Evolutionary conservation across 2,797 vertebrate species (phyloP), one percentile per base, ranked within the genome.

Genomic region (Lacerta viridis): DNA sequence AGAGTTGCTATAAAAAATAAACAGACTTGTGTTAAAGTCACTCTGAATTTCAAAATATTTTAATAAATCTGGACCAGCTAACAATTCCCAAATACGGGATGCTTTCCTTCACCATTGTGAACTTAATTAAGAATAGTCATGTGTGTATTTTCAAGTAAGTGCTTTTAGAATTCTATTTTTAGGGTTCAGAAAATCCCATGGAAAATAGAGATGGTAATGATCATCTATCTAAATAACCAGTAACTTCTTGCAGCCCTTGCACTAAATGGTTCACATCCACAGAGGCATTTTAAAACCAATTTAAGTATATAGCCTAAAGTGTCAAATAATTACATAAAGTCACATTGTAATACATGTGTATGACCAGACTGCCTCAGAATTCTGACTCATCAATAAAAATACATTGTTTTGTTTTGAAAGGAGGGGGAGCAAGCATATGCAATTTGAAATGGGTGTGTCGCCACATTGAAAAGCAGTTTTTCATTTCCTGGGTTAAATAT

Each of bases 1-100:
- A 94, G 68, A 95, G 96, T 76, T 96, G 98, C 99, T 99, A 95
- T 95, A 95, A 90, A 87, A 85, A 80, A 96, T 85, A 85, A 94
- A 94, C 59, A 43, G 9, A 81, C 64, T 87, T 0, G 11, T 50
- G 5, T 78, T 25, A 69, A 69, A 79, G 50, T 76, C 41, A 29
- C 55, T 46, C 59, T 1, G 7, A 55, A 80, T 20, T 7, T 71
- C 43, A 41, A 41, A 20, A 18, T 9, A 13, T 1, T 3, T 36
- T 20, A 46, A 46, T 4, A 61, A 61, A 61, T 20, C 20, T 20
- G 2, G 15, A 85, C 13, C 33, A 61, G 27, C 68, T 27, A 80
- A 59, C 46, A 50, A 25, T 13, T 27, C n/a, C 27, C 15, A 17
- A 29, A 69, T 29, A 27, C 15, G 29, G 43, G 1, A 23, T 59